A percentile compares a stretch with the other conserved stretches of the same genome.
Evolutionary conservation across 2,113 vertebrate genomes (phyloP).

Genomic region (Passerina amoena): DNA sequence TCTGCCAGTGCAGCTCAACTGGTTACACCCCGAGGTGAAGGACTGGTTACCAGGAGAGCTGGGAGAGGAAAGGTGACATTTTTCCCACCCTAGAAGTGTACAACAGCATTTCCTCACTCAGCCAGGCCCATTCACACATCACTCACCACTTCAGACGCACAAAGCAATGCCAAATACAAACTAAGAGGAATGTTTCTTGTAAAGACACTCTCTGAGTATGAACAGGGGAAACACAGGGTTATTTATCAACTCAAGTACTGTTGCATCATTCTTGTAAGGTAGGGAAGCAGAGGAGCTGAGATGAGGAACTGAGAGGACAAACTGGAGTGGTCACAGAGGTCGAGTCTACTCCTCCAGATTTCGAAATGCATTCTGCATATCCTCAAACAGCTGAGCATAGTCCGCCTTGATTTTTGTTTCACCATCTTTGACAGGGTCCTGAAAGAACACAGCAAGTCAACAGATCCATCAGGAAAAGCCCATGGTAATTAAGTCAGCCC

Average conservation of each 20-base stretch:
- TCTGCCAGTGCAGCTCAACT: constrained; percentile 6
- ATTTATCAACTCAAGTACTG: constrained; percentile 70
- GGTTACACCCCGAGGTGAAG: constrained; percentile 1
- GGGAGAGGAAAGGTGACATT: not conserved
- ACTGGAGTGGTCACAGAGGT: constrained; percentile 42
- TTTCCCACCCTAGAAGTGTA: constrained; percentile 49
- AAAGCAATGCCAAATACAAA: constrained; percentile 60
- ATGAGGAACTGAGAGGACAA: constrained; percentile 70
- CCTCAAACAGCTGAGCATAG: constrained; percentile 91
- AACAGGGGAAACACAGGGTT: constrained; percentile 57
- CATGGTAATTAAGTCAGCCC: not conserved
- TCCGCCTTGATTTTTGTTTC: constrained; percentile 94
- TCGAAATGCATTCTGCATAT: constrained; percentile 98
- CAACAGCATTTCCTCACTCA: constrained; percentile 58
- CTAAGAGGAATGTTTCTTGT: constrained; percentile 76
- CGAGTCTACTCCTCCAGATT: constrained; percentile 89
- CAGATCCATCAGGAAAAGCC: not conserved
- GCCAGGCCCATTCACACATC: constrained; percentile 29
- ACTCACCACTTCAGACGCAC: constrained; percentile 46
- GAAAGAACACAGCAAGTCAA: not conserved
- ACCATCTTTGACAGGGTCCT: constrained; percentile 96
- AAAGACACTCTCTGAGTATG: constrained; percentile 60
- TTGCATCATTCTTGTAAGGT: constrained; percentile 68
- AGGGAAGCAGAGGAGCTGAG: constrained; percentile 70
- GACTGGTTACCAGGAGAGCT: not conserved